Evolutionary conservation across 2,797 vertebrate species (phyloP).

Genomic region (Pachyuromys duprasi): DNA sequence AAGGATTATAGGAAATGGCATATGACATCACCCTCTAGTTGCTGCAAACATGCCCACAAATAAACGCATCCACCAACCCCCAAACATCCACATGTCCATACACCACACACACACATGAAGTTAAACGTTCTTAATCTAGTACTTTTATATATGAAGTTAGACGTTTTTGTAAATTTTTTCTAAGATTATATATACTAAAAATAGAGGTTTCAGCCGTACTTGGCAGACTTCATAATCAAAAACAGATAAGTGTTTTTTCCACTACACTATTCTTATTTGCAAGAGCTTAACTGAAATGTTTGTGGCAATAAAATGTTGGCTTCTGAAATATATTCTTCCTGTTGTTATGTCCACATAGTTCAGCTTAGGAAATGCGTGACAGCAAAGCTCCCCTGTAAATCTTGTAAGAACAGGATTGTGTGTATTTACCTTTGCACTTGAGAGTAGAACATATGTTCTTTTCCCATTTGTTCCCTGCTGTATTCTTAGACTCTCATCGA

Average conservation of each 20-base stretch:
- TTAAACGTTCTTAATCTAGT: background rate
- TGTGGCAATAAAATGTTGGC: background rate
- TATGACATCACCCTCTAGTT: background rate
- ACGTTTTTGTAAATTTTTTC: conserved; percentile 23
- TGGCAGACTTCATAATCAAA: conserved; percentile 24
- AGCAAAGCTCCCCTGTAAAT: background rate
- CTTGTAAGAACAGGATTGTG: background rate
- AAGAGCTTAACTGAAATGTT: background rate
- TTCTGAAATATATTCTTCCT: conserved; percentile 33
- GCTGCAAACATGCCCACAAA: background rate
- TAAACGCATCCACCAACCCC: background rate
- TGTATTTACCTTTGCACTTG: background rate
- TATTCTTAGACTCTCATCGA: background rate
- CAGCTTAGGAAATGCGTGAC: background rate
- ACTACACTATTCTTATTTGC: background rate
- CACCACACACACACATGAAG: background rate
- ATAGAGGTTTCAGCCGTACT: conserved; percentile 1
- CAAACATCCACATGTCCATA: no score
- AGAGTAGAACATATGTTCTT: background rate
- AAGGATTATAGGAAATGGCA: background rate
- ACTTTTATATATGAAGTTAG: background rate
- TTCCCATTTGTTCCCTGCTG: conserved; percentile 4
- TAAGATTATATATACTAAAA: conserved; percentile 45
- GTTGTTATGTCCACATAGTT: background rate
- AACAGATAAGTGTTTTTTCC: background rate